Percentiles rank a stretch among this genome's conserved stretches.
phyloP scores from a whole-genome alignment of 2,113 vertebrate species.

The Polypterus bichir region DNA sequence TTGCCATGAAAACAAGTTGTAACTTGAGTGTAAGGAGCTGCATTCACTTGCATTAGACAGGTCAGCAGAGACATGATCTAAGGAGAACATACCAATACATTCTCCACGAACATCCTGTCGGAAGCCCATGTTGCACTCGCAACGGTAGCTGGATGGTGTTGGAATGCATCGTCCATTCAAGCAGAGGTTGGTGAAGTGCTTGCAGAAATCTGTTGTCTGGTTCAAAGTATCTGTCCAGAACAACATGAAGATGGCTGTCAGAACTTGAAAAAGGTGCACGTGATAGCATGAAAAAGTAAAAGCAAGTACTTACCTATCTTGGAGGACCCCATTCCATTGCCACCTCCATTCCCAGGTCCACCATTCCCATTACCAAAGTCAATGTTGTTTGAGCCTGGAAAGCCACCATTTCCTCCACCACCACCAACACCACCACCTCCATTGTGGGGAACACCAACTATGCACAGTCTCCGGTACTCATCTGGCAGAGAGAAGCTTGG shows the following conservation, averaged over 20 bases:
- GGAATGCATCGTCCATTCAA: slow-evolving; percentile 90
- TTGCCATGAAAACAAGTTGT: too few species aligned
- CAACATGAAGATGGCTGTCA: not conserved
- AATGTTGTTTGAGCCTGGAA: slow-evolving; percentile 30
- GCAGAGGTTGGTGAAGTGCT: slow-evolving; percentile 86
- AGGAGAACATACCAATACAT: slow-evolving; percentile 72
- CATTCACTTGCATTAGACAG: slow-evolving; percentile 25
- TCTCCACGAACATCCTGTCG: slow-evolving; percentile 78
- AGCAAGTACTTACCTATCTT: slow-evolving; percentile 43
- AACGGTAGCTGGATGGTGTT: slow-evolving; percentile 79
- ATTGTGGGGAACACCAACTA: slow-evolving; percentile 54
- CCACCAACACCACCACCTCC: slow-evolving; percentile 17
- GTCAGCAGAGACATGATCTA: slow-evolving; percentile 33
- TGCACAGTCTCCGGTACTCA: slow-evolving; percentile 70
- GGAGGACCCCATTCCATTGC: slow-evolving; percentile 21
- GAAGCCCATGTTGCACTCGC: slow-evolving; percentile 98
- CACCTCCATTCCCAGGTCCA: slow-evolving; percentile 27
- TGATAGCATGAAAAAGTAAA: not conserved
- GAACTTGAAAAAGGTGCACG: not conserved
- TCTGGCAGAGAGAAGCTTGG: slow-evolving; percentile 40
- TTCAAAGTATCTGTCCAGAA: slow-evolving; percentile 63
- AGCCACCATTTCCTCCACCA: slow-evolving; percentile 20
- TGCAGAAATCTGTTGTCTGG: slow-evolving; percentile 86
- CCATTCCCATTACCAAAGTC: slow-evolving; percentile 22
- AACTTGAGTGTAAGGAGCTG: too few species aligned